A percentile compares a stretch with the other conserved stretches of the same genome.
phyloP scores from a whole-genome alignment of 2,888 invertebrate genomes.

The Cataglyphis rosenhaueri region DNA sequence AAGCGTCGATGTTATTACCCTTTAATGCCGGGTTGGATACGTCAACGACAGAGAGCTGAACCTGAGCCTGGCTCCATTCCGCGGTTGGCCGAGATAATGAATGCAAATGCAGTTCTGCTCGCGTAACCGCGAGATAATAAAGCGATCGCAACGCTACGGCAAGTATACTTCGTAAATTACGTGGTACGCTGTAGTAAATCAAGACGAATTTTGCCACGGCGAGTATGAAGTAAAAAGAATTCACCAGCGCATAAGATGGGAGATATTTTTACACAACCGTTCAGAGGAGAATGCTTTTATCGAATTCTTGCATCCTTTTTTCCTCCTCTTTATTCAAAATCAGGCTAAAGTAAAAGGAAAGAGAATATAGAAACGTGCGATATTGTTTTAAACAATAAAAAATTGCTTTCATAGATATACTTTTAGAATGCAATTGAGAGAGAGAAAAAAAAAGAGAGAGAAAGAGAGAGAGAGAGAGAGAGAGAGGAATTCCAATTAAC shows the following conservation, averaged over 20 bases:
- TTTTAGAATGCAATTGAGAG: neutral
- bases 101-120: constrained; percentile 70
- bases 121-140: constrained; percentile 74
- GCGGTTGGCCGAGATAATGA: constrained; percentile 67
- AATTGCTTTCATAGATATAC: neutral
- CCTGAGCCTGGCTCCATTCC: constrained; percentile 58
- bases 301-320: neutral
- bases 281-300: neutral
- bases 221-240: neutral
- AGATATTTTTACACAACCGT: neutral
- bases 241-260: neutral
- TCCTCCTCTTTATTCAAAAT: neutral
- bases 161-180: constrained; percentile 67
- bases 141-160: constrained; percentile 65
- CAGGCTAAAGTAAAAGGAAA: neutral
- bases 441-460: too few species aligned
- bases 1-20: constrained; percentile 52
- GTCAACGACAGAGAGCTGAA: constrained; percentile 66
- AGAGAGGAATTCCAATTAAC: neutral
- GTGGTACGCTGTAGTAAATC: constrained; percentile 60
- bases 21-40: constrained; percentile 61
- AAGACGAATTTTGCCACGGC: constrained; percentile 54
- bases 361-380: neutral
- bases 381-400: neutral
- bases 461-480: too few species aligned